Conservation (phyloP, 2,797 vertebrate species). For the Glossophaga mutica region DNA sequence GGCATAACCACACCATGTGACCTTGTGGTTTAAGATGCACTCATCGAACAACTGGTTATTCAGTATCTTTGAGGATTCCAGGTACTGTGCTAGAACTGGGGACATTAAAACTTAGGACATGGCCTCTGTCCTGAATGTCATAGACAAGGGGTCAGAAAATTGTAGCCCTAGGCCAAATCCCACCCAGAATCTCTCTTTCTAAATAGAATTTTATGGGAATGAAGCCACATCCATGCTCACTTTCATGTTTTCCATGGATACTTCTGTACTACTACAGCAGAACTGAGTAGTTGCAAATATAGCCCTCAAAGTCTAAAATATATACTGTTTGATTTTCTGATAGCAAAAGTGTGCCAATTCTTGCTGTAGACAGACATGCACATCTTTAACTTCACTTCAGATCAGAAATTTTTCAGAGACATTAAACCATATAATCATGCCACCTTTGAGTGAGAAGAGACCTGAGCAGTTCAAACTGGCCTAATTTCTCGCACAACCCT, state of each 20-base stretch:
- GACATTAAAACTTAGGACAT: not conserved
- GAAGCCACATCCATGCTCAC: not conserved
- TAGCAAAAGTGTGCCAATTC: not conserved
- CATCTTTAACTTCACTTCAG: not conserved
- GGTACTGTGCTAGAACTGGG: not conserved
- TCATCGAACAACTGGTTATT: not conserved
- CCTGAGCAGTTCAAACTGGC: not conserved
- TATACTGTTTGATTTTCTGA: not conserved
- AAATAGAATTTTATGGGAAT: not conserved
- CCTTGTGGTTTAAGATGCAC: not conserved
- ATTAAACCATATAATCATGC: not conserved
- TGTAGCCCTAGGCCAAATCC: not conserved
- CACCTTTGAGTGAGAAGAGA: conserved; percentile 2
- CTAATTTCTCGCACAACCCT: not conserved
- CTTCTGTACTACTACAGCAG: not conserved
- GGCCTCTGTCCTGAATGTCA: not conserved
- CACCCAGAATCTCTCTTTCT: not conserved
- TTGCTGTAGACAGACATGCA: not conserved
- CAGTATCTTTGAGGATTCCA: not conserved
- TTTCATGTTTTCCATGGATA: not conserved
- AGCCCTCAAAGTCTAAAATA: not conserved
- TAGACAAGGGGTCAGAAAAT: not conserved
- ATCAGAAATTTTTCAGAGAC: not conserved
- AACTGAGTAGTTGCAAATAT: not conserved
- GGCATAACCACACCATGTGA: not conserved